Base-by-base conservation (phyloP, 2,113 vertebrate species). In the Ceyx melanurus region DNA sequence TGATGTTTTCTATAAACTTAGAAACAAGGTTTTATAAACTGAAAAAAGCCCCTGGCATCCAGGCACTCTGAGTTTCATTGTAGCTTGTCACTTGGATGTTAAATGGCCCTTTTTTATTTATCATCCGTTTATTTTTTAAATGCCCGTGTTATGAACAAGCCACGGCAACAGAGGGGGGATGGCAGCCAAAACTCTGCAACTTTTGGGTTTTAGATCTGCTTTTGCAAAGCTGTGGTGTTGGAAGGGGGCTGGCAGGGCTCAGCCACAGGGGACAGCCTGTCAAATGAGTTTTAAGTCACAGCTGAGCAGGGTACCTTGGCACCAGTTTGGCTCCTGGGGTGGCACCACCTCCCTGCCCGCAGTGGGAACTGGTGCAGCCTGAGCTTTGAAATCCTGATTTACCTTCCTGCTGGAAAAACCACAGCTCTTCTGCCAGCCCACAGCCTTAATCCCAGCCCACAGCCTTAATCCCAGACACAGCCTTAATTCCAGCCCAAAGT, bases 11-110 rank as follows among this genome's bases (percentile, higher is more conserved):
- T 72, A 60, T 86, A 89, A 90, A 92, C 89, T 94, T 45, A 61
- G 91, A 87, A 90, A 84, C 61, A 45, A 72, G 57, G 40, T 71
- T 91, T 89, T 89, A 75, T 92, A 93, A 93, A 75, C 87, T 86
- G 70, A 25, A 64, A 81, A 92, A 88, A 88, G 53, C 45, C 67
- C 53, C 78, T 87, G 93, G 66, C 81, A 26, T 84, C 87, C 67
- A 21, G 14, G 10, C 1, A 2, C 53, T 58, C 54, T 3, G 43
- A 25, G 22, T 35, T 95, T 81, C n/a, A 22, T 83, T 75, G 29
- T 45, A 54, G 50, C 56, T 53, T 67, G 77, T 92, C 91, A 72
- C 66, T 75, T 11, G 45, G 53, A 74, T 57, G 67, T 45, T 56
- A 89, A 79, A 82, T n/a, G n/a, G 48, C n/a, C 40, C 66, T 86